phyloP scores from a whole-genome alignment of 2,888 invertebrate genomes.

The Adelphocoris suturalis region DNA sequence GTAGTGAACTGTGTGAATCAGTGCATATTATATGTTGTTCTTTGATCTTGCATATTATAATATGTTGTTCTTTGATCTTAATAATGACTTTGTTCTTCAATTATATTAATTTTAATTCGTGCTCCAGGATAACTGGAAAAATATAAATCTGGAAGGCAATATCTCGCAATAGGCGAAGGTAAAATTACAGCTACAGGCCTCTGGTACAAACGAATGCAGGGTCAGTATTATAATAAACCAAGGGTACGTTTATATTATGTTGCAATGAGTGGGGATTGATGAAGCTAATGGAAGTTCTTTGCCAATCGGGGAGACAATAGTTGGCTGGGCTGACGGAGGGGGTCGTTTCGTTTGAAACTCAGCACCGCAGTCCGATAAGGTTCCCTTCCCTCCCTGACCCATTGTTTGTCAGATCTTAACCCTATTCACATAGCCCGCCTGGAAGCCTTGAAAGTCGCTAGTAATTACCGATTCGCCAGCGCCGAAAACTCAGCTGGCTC shows the following conservation, averaged over 20 bases:
- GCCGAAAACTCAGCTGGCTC: constrained; percentile 9
- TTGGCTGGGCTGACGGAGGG: background rate
- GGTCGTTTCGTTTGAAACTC: background rate
- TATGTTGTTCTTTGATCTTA: too few species aligned
- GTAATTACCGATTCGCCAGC: constrained; percentile 52
- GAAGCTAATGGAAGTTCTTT: constrained; percentile 47
- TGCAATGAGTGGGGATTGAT: background rate
- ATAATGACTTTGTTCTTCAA: too few species aligned
- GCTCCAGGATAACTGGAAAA: too few species aligned
- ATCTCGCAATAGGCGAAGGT: too few species aligned
- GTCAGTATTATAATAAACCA: background rate
- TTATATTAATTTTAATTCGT: too few species aligned
- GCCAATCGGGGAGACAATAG: constrained; percentile 54
- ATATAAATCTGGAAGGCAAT: too few species aligned
- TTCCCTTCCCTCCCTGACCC: background rate
- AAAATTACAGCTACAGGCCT: too few species aligned
- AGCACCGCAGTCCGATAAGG: constrained; percentile 37
- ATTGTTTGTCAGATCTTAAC: constrained; percentile 49
- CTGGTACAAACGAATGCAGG: background rate
- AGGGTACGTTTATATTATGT: constrained; percentile 18
- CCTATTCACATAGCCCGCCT: constrained; percentile 45
- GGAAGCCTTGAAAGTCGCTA: constrained; percentile 43
- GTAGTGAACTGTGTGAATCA: too few species aligned
- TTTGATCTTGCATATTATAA: too few species aligned
- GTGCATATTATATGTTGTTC: too few species aligned